Percentiles rank a stretch among this genome's conserved stretches.
Evolutionary conservation across 2,113 vertebrate genomes (phyloP).

Genomic region (Poeciliopsis prolifica): DNA sequence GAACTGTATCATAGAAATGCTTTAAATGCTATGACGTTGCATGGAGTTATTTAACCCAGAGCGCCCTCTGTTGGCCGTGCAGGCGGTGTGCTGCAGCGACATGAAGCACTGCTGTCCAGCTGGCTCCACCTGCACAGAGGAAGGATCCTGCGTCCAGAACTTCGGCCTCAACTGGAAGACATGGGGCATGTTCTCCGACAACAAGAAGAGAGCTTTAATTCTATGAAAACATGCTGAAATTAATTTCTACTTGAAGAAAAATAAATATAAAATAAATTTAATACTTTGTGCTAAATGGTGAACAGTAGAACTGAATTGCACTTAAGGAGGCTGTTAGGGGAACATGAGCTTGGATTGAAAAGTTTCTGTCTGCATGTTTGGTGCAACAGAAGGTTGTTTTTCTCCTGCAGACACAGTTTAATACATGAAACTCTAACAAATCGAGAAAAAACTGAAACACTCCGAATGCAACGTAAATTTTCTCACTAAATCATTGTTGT

Average conservation of each 20-base stretch:
- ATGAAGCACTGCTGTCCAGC: constrained; percentile 74
- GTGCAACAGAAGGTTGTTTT: not conserved
- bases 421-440: constrained; percentile 20
- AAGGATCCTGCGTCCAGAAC: constrained; percentile 38
- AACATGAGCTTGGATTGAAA: constrained; percentile 1
- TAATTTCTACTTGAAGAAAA: not conserved
- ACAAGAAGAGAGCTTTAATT: constrained; percentile 49
- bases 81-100: constrained; percentile 79
- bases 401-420: not conserved
- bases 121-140: constrained; percentile 31
- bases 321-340: not conserved
- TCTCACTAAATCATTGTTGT: not conserved
- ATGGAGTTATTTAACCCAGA: not conserved
- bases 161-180: constrained; percentile 39
- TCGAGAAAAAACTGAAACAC: constrained; percentile 14
- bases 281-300: not conserved
- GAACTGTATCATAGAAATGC: not conserved
- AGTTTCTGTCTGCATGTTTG: constrained; percentile 2
- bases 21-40: not conserved
- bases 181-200: constrained; percentile 48
- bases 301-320: constrained; percentile 5
- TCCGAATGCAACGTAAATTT: not conserved
- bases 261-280: constrained; percentile 4
- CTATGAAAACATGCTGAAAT: constrained; percentile 37
- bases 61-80: constrained; percentile 15